Evolutionary conservation across 2,113 vertebrate species (phyloP), one percentile per base, ranked within the genome.

Genomic region (Gobiocypris rarus): DNA sequence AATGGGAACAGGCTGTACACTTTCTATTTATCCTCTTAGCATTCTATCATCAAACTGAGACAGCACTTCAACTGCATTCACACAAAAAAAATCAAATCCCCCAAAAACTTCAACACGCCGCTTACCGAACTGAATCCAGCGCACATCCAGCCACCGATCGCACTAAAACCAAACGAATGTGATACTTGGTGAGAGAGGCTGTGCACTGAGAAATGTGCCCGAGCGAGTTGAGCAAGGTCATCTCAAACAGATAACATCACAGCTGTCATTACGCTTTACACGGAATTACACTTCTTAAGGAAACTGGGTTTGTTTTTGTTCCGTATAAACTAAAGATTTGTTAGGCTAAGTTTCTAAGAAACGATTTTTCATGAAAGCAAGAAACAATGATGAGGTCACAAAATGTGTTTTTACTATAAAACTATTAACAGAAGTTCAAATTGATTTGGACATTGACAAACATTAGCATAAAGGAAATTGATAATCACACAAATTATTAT

Each of bases 391-490:
- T 15, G 22, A 22, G 65, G 31, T 11, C 65, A 70, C 80, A 70
- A 56, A 52, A 9, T 54, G 4, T 24, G 11, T 69, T 82, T 76
- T 82, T 76, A 86, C 61, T 76, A 75, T 45, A 82, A 86, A 86
- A 85, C 58, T 75, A 48, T 80, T 50, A 71, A 80, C 38, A 84
- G 41, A 54, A 11, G 31, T 58, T 81, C 1, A 54, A 38, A 76
- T 4, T 22, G 50, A 75, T 34, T 76, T 9, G 6, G 15, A 54
- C 52, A 56, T 2, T 38, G 19, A 38, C 11, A 45, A 5, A 31
- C 58, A 80, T 10, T 19, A 19, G n/a, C 58, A 52, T 48, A 34
- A 22, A 9, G 31, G 31, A 13, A 26, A 28, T 9, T 10, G 3
- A 54, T 54, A 65, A 61, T 15, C 56, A 65, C 5, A 45, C 63